A percentile compares a stretch with the other conserved stretches of the same genome.
Conservation (phyloP, 1,140 invertebrate species). For the Eriosoma lanigerum region DNA sequence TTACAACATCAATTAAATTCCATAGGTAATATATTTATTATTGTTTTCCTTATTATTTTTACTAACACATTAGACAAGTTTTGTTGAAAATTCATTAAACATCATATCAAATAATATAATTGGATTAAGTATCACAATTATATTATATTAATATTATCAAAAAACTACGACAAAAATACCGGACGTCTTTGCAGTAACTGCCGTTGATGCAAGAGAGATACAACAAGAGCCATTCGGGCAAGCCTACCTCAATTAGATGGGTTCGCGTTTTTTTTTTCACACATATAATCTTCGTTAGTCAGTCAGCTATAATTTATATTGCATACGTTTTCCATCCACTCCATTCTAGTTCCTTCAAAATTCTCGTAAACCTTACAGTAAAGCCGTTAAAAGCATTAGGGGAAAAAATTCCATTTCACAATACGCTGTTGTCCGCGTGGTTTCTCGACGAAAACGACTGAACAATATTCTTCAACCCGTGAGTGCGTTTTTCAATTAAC, state of each 20-base stretch:
- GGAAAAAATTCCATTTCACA: not conserved
- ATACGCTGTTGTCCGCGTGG: slow-evolving; percentile 2
- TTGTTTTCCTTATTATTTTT: no score
- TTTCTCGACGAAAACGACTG: not conserved
- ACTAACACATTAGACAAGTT: no score
- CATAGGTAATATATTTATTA: no score
- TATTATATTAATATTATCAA: no score
- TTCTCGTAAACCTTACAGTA: slow-evolving; percentile 18
- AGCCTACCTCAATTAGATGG: slow-evolving; percentile 32
- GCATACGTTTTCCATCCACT: slow-evolving; percentile 23
- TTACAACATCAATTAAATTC: no score
- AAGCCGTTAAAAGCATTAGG: slow-evolving; percentile 35
- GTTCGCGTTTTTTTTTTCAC: slow-evolving; percentile 16
- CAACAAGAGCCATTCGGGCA: not conserved
- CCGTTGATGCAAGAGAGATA: no score
- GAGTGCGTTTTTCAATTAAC: slow-evolving; percentile 20
- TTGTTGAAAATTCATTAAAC: no score
- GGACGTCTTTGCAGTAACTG: no score
- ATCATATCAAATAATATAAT: no score
- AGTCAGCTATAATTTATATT: slow-evolving; percentile 31
- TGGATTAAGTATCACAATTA: no score
- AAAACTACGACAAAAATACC: no score
- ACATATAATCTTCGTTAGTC: slow-evolving; percentile 29
- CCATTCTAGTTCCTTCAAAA: not conserved
- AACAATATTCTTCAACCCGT: slow-evolving; percentile 12